Conservation (phyloP, 2,888 invertebrate genomes). For the Mesoligia furuncula region DNA sequence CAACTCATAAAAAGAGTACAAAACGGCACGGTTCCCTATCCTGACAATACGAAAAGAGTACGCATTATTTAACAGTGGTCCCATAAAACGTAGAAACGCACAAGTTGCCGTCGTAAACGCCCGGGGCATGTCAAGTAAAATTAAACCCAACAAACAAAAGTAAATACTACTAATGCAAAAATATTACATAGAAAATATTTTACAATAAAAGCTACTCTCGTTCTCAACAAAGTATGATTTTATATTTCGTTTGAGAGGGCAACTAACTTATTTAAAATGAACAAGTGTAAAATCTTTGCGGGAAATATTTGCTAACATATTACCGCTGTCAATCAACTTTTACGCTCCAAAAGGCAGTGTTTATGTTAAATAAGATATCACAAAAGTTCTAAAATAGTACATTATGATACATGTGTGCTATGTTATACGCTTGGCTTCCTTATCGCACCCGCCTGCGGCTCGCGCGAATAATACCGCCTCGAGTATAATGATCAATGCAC, state of each 20-base stretch:
- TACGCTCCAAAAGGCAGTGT: not conserved
- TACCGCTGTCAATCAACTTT: slow-evolving; percentile 1
- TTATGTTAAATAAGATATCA: not conserved
- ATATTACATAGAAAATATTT: slow-evolving; percentile 54
- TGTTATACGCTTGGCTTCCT: too few relatives aligned
- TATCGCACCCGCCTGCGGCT: too few relatives aligned
- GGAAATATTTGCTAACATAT: not conserved
- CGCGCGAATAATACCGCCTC: too few relatives aligned
- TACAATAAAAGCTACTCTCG: slow-evolving; percentile 62
- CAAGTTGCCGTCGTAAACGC: slow-evolving; percentile 79
- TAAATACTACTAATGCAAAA: slow-evolving; percentile 60
- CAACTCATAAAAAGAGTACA: slow-evolving; percentile 81
- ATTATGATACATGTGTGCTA: too few relatives aligned
- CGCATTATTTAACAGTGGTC: slow-evolving; percentile 83
- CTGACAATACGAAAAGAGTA: slow-evolving; percentile 79
- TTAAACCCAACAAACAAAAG: slow-evolving; percentile 75
- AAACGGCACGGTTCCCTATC: slow-evolving; percentile 77
- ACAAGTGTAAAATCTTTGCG: not conserved
- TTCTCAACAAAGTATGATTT: slow-evolving; percentile 21
- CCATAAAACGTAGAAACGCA: slow-evolving; percentile 80
- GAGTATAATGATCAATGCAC: too few relatives aligned
- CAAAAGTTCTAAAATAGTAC: not conserved
- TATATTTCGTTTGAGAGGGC: slow-evolving; percentile 13
- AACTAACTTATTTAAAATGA: not conserved
- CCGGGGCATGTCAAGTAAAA: slow-evolving; percentile 76